Conservation (phyloP, 92 coral and sea anemone species). For the Bergia puertoricense region DNA sequence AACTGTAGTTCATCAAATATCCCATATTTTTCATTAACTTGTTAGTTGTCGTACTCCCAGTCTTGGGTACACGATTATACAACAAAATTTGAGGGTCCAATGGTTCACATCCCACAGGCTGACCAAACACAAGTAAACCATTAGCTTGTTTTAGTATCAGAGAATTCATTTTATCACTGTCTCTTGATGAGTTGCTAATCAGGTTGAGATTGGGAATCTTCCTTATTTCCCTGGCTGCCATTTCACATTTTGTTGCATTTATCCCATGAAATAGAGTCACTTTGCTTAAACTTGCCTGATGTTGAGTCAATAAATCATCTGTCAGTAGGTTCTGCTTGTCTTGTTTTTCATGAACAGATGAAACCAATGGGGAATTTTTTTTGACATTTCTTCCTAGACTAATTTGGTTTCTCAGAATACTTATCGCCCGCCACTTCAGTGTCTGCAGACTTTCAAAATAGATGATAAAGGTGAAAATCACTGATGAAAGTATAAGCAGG, state of each 20-base stretch:
- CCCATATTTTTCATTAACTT: conserved; percentile 31
- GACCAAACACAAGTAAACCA: conserved; percentile 25
- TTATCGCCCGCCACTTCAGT: neutral
- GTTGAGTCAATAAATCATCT: neutral
- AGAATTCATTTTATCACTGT: neutral
- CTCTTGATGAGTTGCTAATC: neutral
- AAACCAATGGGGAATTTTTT: neutral
- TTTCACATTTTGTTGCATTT: neutral
- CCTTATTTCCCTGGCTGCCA: neutral
- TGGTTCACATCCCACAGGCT: conserved; percentile 49
- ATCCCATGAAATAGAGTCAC: too few relatives aligned
- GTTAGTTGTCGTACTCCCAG: conserved; percentile 70
- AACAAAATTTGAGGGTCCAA: conserved; percentile 64
- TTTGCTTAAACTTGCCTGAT: neutral
- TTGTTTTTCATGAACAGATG: neutral
- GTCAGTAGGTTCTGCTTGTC: neutral
- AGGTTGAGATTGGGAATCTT: too few relatives aligned
- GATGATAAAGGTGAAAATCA: neutral
- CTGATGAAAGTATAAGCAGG: neutral
- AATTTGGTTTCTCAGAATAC: neutral
- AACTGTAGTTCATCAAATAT: conserved; percentile 39
- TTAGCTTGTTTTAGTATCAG: neutral
- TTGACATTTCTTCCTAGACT: neutral
- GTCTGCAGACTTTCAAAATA: conserved; percentile 14
- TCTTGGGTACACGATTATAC: conserved; percentile 75